Evolutionary conservation across 2,888 invertebrate genomes (phyloP).

Genomic region (Drosophila fungiperda): DNA sequence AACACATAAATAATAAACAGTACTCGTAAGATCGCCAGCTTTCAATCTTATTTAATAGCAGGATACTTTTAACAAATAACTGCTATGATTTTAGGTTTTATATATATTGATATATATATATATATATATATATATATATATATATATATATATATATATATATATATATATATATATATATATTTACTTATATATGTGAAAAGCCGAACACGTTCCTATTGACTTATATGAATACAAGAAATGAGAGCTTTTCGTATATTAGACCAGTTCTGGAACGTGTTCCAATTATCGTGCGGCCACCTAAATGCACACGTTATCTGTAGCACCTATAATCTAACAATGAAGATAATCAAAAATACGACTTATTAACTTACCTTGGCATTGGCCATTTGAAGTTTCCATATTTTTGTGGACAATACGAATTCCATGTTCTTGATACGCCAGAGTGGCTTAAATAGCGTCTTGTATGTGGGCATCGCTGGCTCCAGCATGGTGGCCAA

Average conservation of each 20-base stretch:
- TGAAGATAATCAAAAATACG: background rate
- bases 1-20: background rate
- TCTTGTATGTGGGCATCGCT: conserved; percentile 84
- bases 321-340: background rate
- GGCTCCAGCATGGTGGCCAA: conserved; percentile 85
- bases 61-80: no score
- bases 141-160: no score
- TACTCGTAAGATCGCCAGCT: background rate
- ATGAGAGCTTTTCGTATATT: background rate
- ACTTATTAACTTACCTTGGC: conserved; percentile 80
- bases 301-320: background rate
- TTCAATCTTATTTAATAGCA: background rate
- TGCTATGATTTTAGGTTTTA: background rate
- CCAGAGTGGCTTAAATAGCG: conserved; percentile 84
- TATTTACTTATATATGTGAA: background rate
- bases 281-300: background rate
- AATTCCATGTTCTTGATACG: conserved; percentile 85
- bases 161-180: no score
- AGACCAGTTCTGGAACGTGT: background rate
- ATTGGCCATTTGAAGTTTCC: conserved; percentile 85
- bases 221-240: background rate
- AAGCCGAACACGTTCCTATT: background rate
- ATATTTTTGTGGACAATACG: conserved; percentile 84
- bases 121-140: no score
- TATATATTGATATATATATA: background rate